Evolutionary conservation across 2,113 vertebrate genomes (phyloP).

Genomic region (Callithrix jacchus): DNA sequence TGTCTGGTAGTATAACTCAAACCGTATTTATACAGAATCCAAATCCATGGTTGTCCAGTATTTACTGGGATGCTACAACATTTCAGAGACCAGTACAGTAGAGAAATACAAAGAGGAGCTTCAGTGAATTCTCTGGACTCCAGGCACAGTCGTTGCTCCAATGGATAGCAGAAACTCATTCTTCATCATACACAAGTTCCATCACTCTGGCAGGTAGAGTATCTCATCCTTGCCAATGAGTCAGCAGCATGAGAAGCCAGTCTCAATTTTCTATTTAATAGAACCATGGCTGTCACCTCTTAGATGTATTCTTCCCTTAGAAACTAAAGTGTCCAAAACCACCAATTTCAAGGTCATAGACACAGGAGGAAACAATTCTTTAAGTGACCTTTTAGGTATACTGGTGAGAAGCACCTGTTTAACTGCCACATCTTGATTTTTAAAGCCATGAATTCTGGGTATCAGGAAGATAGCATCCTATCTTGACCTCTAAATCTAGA

Average conservation of each 20-base stretch:
- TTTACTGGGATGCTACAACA: neutral
- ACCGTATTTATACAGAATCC: neutral
- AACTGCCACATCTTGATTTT: neutral
- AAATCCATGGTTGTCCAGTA: neutral
- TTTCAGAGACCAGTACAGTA: neutral
- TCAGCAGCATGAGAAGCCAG: neutral
- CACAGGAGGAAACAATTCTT: neutral
- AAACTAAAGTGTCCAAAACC: neutral
- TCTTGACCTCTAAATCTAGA: neutral
- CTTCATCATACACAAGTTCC: neutral
- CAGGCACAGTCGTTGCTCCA: neutral
- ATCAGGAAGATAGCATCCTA: neutral
- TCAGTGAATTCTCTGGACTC: neutral
- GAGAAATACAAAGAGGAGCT: neutral
- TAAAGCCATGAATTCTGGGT: neutral
- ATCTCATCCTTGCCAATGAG: neutral
- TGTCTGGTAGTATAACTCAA: neutral
- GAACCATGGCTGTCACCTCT: neutral
- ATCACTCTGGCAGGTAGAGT: neutral
- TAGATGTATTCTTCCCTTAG: neutral
- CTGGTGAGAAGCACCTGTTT: neutral
- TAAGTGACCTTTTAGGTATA: neutral
- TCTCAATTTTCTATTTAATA: neutral
- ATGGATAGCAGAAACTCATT: neutral
- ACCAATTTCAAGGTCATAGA: neutral